phyloP scores from a whole-genome alignment of 2,113 vertebrate genomes.

The Alouatta palliata region DNA sequence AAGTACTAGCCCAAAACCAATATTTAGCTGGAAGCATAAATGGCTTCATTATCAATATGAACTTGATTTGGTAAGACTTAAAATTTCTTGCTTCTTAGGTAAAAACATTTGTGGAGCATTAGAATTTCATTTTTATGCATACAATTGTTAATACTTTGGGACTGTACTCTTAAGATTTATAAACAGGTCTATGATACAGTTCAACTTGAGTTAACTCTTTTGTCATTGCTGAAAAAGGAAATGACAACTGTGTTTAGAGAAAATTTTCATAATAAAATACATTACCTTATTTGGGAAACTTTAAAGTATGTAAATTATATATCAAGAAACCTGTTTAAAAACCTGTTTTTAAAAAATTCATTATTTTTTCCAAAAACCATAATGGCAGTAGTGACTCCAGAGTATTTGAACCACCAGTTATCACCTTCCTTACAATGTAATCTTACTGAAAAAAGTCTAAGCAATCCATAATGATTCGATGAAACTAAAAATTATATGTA shows the following conservation, averaged over 20 bases:
- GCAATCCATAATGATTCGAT: neutral
- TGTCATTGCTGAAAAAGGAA: neutral
- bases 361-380: neutral
- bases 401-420: neutral
- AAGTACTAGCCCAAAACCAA: constrained; percentile 34
- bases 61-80: constrained; percentile 49
- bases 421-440: neutral
- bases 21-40: neutral
- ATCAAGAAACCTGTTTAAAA: neutral
- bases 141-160: constrained; percentile 19
- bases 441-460: neutral
- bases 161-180: neutral
- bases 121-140: constrained; percentile 29
- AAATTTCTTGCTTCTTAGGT: constrained; percentile 15
- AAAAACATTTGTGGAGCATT: constrained; percentile 21
- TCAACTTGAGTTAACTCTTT: neutral
- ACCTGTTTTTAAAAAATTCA: neutral
- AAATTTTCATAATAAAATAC: neutral
- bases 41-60: constrained; percentile 37
- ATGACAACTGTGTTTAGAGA: constrained; percentile 6
- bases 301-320: constrained; percentile 13
- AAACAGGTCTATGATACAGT: neutral
- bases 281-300: neutral
- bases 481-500: neutral
- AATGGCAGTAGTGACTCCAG: neutral